Base-by-base conservation (phyloP, 2,888 invertebrate genomes). In the Oxyscelio sp. region DNA sequence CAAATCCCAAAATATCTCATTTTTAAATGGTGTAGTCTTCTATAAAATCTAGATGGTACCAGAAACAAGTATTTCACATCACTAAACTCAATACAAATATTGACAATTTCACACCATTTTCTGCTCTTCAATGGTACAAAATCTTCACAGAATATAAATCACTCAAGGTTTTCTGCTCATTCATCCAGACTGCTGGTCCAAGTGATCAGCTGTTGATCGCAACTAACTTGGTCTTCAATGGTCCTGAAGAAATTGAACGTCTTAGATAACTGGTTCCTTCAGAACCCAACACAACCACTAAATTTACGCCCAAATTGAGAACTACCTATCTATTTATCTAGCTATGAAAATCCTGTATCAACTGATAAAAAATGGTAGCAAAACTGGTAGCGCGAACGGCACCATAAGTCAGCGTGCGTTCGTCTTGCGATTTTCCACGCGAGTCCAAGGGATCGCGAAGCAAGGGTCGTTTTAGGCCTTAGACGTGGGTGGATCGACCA, bases 401-500 rank as follows among this genome's bases (percentile, higher is more conserved):
- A 74, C 63, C 65, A 70, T 63, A 73, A 48, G 74, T 24, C 34
- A 9, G 22, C 78, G 73, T 87, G 85, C 89, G 86, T 82, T 87
- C 89, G 83, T 89, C 68, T 87, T 87, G 87, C 92, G 91, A 89
- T 88, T 89, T 90, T 90, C 89, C 90, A 88, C 87, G 85, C 91
- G 90, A 89, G 88, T 92, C 92, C 90, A 90, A 91, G 89, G 90
- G 91, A 87, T 82, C 68, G 78, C 59, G 58, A 80, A 56, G 85
- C 85, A 88, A 90, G 91, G 91, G 91, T 91, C 87, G 91, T 87
- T 90, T 90, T 90, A 86, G 88, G 84, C 86, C 83, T 87, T 87
- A 86, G 88, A 89, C 89, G 88, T 87, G 73, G 81, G 78, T 82
- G 90, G 89, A 91, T 91, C 93, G 92, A 92, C 93, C 93, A 93